These are phyloP conservation scores for Sesamia nonagrioides DNA, from an alignment of 1,140 invertebrate species.

Conservation along the genomic window DNA sequence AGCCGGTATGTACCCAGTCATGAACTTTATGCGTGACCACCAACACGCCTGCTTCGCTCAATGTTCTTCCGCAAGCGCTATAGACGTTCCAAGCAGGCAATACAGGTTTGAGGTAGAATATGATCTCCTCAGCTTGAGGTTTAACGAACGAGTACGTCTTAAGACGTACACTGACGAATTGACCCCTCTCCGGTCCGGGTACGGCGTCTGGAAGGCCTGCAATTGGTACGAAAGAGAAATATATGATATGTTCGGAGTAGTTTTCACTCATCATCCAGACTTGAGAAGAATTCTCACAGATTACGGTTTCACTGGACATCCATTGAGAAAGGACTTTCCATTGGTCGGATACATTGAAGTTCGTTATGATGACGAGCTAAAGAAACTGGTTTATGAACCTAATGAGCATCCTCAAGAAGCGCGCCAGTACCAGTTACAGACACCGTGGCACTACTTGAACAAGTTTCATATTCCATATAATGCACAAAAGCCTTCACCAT, in stretches of 20 bases:
- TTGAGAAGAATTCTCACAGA: conserved; percentile 84
- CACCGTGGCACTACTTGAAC: conserved; percentile 78
- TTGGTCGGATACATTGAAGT: conserved; percentile 80
- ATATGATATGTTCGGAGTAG: conserved; percentile 84
- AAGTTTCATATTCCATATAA: conserved; percentile 78
- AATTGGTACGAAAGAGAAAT: conserved; percentile 84
- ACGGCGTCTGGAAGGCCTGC: conserved; percentile 74
- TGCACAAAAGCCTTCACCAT: conserved; percentile 50
- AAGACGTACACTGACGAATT: conserved; percentile 86
- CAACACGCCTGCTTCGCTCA: conserved; percentile 96
- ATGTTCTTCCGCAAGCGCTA: conserved; percentile 93
- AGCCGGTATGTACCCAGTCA: conserved; percentile 95
- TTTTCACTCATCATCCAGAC: conserved; percentile 85
- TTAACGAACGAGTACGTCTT: conserved; percentile 70
- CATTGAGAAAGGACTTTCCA: conserved; percentile 84
- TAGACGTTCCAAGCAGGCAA: conserved; percentile 95
- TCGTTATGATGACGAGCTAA: conserved; percentile 84
- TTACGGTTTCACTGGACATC: conserved; percentile 84
- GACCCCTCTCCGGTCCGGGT: conserved; percentile 80
- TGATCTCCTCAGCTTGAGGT: conserved; percentile 97
- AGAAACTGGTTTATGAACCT: conserved; percentile 84
- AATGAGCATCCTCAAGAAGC: conserved; percentile 82
- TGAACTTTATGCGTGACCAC: conserved; percentile 96
- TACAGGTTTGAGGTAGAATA: conserved; percentile 93
- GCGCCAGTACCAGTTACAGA: conserved; percentile 71